phyloP scores from a whole-genome alignment of 2,888 invertebrate genomes.

The Rhopalosiphum nymphaeae region DNA sequence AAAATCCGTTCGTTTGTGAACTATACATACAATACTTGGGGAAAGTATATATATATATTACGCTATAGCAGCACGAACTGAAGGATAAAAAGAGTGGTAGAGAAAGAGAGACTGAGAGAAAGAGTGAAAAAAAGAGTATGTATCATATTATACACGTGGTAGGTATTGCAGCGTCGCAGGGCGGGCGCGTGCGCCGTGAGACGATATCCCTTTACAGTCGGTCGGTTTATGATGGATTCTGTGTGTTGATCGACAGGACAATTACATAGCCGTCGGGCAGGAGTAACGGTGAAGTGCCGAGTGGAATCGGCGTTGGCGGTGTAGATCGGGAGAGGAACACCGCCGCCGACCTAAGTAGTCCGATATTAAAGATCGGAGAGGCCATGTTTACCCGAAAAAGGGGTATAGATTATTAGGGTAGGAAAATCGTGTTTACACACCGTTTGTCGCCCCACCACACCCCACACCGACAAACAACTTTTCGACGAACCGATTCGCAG shows the following conservation, averaged over 20 bases:
- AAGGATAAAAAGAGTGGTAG: background rate
- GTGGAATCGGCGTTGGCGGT: background rate
- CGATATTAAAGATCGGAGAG: conserved; percentile 61
- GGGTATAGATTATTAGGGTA: conserved; percentile 57
- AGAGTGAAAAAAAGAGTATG: background rate
- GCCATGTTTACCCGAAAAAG: conserved; percentile 58
- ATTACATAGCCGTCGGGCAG: conserved; percentile 34
- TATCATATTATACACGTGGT: background rate
- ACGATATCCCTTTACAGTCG: conserved; percentile 46
- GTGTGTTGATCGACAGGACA: conserved; percentile 52
- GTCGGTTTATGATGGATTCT: conserved; percentile 60
- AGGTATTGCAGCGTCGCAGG: background rate
- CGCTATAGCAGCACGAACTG: background rate
- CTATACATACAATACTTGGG: background rate
- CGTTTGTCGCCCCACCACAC: conserved; percentile 12
- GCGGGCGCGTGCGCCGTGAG: background rate
- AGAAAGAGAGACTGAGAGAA: background rate
- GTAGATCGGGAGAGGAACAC: conserved; percentile 20
- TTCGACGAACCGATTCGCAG: conserved; percentile 25
- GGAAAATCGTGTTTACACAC: conserved; percentile 60
- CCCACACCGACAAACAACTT: background rate
- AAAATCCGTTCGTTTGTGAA: background rate
- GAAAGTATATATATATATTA: background rate
- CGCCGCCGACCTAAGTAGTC: conserved; percentile 56
- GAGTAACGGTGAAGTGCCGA: background rate